Conservation (phyloP, 2,888 invertebrate genomes). For the Rhodophaea formosa region DNA sequence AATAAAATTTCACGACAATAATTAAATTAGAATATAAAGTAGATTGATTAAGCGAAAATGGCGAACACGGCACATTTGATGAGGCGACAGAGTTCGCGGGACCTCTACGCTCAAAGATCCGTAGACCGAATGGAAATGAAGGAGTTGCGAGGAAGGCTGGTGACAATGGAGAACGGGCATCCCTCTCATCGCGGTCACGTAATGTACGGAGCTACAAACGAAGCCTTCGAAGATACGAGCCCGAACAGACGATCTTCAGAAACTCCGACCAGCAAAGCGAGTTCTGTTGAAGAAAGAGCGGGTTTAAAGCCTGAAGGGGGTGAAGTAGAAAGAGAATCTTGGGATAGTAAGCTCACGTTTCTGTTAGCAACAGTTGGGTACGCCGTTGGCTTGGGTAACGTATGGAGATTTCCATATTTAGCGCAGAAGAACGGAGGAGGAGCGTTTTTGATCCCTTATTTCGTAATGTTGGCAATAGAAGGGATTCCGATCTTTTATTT, state of each 20-base stretch:
- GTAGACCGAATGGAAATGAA: slow-evolving; percentile 92
- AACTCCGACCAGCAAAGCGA: slow-evolving; percentile 82
- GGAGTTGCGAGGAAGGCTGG: slow-evolving; percentile 90
- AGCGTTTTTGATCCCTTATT: slow-evolving; percentile 98
- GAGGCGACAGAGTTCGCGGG: slow-evolving; percentile 93
- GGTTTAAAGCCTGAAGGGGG: slow-evolving; percentile 86
- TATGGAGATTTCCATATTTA: slow-evolving; percentile 97
- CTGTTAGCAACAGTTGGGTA: slow-evolving; percentile 96
- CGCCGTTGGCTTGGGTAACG: slow-evolving; percentile 96
- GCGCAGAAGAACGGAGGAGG: slow-evolving; percentile 98
- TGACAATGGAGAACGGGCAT: slow-evolving; percentile 85
- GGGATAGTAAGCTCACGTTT: slow-evolving; percentile 96
- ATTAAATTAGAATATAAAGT: slow-evolving; percentile 36
- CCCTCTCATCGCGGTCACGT: slow-evolving; percentile 70
- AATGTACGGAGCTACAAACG: slow-evolving; percentile 93
- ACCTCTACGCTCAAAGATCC: slow-evolving; percentile 89
- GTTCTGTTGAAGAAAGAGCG: slow-evolving; percentile 83
- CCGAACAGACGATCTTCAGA: slow-evolving; percentile 66
- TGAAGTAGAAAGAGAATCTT: slow-evolving; percentile 91
- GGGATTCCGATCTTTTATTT: slow-evolving; percentile 98
- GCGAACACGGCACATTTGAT: slow-evolving; percentile 95
- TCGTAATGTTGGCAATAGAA: slow-evolving; percentile 96
- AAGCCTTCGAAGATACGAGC: slow-evolving; percentile 85
- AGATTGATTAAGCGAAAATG: slow-evolving; percentile 77
- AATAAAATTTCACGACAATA: slow-evolving; percentile 43